Percentiles rank a stretch among this genome's conserved stretches.
phyloP scores from a whole-genome alignment of 2,797 vertebrate genomes.

The Syngnathus rostellatus region DNA sequence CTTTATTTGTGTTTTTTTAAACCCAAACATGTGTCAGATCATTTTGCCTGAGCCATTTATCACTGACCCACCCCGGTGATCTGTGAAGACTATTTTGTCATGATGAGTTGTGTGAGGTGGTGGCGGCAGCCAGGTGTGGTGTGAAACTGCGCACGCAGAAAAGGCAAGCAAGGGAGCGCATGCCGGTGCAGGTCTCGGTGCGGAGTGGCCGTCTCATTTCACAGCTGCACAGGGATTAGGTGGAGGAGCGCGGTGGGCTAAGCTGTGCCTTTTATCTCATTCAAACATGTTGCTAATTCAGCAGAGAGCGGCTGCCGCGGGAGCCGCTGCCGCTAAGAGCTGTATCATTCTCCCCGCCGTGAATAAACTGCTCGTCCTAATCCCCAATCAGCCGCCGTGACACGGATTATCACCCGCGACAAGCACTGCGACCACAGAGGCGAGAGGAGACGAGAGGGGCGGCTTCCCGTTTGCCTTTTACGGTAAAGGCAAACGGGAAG shows the following conservation, averaged over 20 bases:
- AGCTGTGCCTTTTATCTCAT: constrained; percentile 87
- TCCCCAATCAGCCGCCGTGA: constrained; percentile 78
- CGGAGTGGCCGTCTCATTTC: constrained; percentile 74
- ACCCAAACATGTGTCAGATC: too few species aligned
- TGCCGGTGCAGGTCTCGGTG: constrained; percentile 35
- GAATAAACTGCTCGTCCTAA: constrained; percentile 84
- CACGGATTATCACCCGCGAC: constrained; percentile 71
- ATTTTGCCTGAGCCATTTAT: too few species aligned
- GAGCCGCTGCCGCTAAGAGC: constrained; percentile 74
- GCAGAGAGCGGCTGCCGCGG: constrained; percentile 76
- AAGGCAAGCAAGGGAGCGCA: not conserved
- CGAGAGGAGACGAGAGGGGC: constrained; percentile 9
- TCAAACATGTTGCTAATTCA: constrained; percentile 93
- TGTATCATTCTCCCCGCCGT: constrained; percentile 81
- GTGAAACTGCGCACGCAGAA: not conserved
- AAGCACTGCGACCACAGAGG: constrained; percentile 54
- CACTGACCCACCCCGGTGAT: too few species aligned
- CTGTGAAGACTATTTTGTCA: not conserved
- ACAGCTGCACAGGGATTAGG: constrained; percentile 87
- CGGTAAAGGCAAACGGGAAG: too few species aligned
- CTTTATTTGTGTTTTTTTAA: too few species aligned
- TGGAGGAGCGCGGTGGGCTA: constrained; percentile 73
- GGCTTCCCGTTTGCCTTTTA: too few species aligned
- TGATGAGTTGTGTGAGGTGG: constrained; percentile 10
- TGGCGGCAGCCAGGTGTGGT: constrained; percentile 14